phyloP scores from a whole-genome alignment of 2,797 vertebrate genomes.

The Coendou prehensilis region DNA sequence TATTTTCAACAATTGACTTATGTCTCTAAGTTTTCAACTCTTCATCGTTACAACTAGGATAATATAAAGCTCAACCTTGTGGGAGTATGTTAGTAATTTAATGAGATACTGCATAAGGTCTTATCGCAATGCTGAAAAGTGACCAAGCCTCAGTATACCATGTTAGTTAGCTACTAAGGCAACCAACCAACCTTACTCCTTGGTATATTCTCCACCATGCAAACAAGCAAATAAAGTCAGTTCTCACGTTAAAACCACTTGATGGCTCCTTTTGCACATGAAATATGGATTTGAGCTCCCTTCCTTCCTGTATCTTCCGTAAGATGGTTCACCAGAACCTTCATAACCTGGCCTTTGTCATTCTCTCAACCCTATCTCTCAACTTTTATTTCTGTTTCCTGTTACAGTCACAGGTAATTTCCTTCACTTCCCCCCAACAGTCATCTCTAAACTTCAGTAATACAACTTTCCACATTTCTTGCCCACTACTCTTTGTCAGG shows the following conservation, averaged over 20 bases:
- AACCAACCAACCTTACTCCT: neutral
- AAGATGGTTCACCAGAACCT: neutral
- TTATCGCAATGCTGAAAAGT: neutral
- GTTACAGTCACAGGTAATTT: neutral
- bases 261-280: neutral
- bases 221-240: neutral
- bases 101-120: neutral
- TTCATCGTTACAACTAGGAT: neutral
- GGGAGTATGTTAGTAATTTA: neutral
- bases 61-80: neutral
- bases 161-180: neutral
- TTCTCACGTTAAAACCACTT: neutral
- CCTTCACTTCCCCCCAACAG: neutral
- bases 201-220: neutral
- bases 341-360: neutral
- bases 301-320: neutral
- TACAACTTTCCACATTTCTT: neutral
- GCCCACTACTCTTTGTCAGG: neutral
- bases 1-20: neutral
- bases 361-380: neutral
- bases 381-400: neutral
- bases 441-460: neutral
- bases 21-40: neutral
- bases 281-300: neutral
- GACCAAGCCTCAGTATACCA: neutral